phyloP scores from a whole-genome alignment of 2,888 invertebrate genomes.

The Brachylomia viminalis region DNA sequence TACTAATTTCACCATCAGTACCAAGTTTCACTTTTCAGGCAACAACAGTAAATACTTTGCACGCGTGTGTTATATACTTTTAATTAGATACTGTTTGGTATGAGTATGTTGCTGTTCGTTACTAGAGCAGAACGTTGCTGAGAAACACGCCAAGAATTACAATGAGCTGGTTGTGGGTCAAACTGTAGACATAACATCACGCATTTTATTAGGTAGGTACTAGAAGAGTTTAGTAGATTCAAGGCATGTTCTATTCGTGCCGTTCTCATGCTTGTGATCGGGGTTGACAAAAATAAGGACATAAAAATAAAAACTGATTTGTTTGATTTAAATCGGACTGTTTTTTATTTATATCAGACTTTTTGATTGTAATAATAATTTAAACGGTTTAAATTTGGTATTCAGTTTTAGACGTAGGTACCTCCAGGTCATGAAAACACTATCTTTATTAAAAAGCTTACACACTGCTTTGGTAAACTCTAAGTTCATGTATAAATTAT shows the following conservation, averaged over 20 bases:
- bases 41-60: constrained; percentile 14
- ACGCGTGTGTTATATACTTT: constrained; percentile 10
- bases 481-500: too few species aligned
- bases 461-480: too few species aligned
- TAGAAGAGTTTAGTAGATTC: neutral
- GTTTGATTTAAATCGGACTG: too few species aligned
- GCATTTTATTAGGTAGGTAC: neutral
- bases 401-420: too few species aligned
- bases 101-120: constrained; percentile 29
- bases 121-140: constrained; percentile 52
- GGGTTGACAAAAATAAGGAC: too few species aligned
- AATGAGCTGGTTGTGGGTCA: constrained; percentile 52
- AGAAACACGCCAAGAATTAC: constrained; percentile 52
- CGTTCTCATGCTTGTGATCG: neutral
- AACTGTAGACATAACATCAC: constrained; percentile 22
- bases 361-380: too few species aligned
- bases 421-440: too few species aligned
- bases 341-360: too few species aligned
- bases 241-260: neutral
- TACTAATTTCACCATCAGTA: constrained; percentile 31
- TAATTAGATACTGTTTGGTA: constrained; percentile 48
- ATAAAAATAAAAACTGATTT: too few species aligned
- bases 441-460: too few species aligned
- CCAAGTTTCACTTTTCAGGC: constrained; percentile 46
- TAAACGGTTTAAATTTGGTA: too few species aligned